Base-by-base conservation (phyloP, 2,797 vertebrate species). In the Labeo calbasu region DNA sequence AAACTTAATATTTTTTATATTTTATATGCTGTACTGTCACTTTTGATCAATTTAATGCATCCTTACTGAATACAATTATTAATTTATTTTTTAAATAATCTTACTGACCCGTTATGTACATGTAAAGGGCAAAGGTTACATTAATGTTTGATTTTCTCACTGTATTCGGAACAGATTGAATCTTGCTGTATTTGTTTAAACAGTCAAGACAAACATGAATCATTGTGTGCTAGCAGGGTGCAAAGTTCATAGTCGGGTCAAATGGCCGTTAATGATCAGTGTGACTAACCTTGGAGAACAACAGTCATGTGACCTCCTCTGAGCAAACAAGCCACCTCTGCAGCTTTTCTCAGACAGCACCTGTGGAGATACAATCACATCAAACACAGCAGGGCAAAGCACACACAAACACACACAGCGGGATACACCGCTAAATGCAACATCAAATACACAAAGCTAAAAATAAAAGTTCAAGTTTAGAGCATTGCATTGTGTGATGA, bases 221-320 rank as follows among this genome's bases (percentile, higher is more conserved):
- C 77, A 32, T 66, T 25, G 2, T 66, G 28, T 65, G 66, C 23
- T 13, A 15, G 5, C 1, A n/a, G 32, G 43, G 78, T 69, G 69
- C 61, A 32, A 84, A 72, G 84, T 85, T 77, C 46, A 59, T 51
- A 48, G 8, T 69, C 53, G 9, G 71, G 79, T 85, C 61, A 70
- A 55, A 70, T 53, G 71, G 23, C 10, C 1, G 15, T 63, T 78
- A 76, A 66, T 73, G 59, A 75, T 91, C 91, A 91, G 61, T 84
- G 90, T 90, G 32, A 93, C 93, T 90, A 90, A 98, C 98, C 98
- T 95, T 99, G 97, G 88, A 99, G 96, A 3, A 97, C 94, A 65
- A 99, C 94, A 0, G 97, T 97, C 90, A 97, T 94, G 88, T 94
- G 93, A 59, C 93, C 93, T 32, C 96, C 93, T 0, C 92, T 95